A percentile compares a stretch with the other conserved stretches of the same genome.
phyloP scores from a whole-genome alignment of 2,113 vertebrate genomes.

The Hydrolagus affinis region DNA sequence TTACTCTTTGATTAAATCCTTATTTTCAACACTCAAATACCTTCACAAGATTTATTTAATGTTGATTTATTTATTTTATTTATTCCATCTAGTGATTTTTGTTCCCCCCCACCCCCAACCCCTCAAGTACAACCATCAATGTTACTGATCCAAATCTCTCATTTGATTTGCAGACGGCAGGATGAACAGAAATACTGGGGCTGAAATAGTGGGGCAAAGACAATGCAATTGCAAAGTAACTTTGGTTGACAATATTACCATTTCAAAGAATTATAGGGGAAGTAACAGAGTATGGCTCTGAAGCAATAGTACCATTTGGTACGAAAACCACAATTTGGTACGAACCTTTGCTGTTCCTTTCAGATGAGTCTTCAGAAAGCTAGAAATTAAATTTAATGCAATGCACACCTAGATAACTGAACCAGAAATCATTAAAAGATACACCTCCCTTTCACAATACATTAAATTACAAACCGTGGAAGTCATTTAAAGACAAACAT shows the following conservation, averaged over 20 bases:
- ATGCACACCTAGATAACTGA: background rate
- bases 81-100: background rate
- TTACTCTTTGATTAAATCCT: background rate
- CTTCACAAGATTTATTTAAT: constrained; percentile 13
- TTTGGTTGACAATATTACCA: background rate
- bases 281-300: background rate
- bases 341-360: background rate
- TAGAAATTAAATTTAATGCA: background rate
- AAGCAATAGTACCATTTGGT: background rate
- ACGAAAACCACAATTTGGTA: background rate
- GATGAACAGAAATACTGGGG: background rate
- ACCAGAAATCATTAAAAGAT: background rate
- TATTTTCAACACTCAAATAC: background rate
- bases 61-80: no score
- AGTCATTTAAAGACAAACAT: background rate
- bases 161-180: constrained; percentile 1
- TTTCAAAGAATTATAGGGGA: background rate
- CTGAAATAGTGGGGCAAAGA: constrained; percentile 9
- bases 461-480: background rate
- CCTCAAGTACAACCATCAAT: background rate
- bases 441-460: background rate
- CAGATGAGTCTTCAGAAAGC: background rate
- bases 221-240: background rate
- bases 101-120: no score
- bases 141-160: constrained; percentile 22